Evolutionary conservation across 2,797 vertebrate genomes (phyloP), one percentile per base, ranked within the genome.

Genomic region (Phoebastria nigripes): DNA sequence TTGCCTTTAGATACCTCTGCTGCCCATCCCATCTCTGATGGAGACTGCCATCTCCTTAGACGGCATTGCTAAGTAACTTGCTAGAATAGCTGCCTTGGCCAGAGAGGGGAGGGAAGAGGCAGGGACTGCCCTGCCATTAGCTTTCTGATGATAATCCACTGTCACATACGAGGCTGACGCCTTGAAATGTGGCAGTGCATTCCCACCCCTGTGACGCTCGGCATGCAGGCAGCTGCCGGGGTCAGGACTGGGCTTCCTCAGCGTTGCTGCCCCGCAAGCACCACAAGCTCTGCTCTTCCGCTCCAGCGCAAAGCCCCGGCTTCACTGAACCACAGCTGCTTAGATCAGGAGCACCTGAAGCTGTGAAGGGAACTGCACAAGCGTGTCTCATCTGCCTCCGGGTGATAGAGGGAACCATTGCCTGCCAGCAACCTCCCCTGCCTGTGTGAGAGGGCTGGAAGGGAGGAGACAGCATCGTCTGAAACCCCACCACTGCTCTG

Each of bases 91-190:
- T 84, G 69, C 65, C 47, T 52, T 59, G 51, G 33, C 18, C 66
- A 82, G 44, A 63, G 58, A 82, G 25, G 62, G 28, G 35, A 67
- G 61, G 55, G 58, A 26, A 71, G 44, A 89, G 55, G 44, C 61
- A 61, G 35, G 7, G 15, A 51, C 52, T 46, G 44, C n/a, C 22
- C 5, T 3, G 10, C 54, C 1, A 0, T 47, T 77, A 31, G 55
- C 39, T 80, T 70, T 81, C 61, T 70, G 61, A 63, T 2, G 9
- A 47, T 29, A 78, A 37, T 41, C 31, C 56, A 33, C 51, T 44
- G 17, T 41, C 72, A 81, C 39, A 55, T 3, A 77, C 0, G 0
- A 44, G 31, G 59, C 63, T 70, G 67, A 69, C 0, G 0, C 67
- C 78, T 42, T 51, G 82, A 67, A 71, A 67, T 3, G 7, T 13